These are phyloP conservation scores for Emydura subglobosa DNA, from an alignment of 2,113 vertebrate species.

Conservation along the genomic window DNA sequence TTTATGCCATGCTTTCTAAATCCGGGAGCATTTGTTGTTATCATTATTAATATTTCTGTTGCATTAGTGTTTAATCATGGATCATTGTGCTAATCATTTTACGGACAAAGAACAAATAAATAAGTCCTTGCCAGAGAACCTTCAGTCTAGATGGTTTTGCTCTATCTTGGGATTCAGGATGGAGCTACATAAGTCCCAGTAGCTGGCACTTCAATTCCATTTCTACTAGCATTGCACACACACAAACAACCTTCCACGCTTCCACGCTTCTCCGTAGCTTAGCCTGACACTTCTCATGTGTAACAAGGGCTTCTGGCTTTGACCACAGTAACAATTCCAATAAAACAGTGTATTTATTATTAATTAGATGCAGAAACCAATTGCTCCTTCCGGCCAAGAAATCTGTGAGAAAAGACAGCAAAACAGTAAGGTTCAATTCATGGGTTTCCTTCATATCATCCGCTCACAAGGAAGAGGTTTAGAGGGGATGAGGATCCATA, in stretches of 20 bases:
- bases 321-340: neutral
- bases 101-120: conserved; percentile 32
- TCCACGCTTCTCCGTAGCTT: neutral
- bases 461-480: neutral
- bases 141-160: neutral
- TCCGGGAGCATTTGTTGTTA: conserved; percentile 24
- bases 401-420: neutral
- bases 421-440: neutral
- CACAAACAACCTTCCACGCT: conserved; percentile 10
- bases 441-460: neutral
- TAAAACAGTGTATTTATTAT: neutral
- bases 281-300: neutral
- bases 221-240: neutral
- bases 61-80: neutral
- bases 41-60: neutral
- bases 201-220: neutral
- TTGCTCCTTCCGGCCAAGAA: neutral
- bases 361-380: neutral
- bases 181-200: conserved; percentile 15
- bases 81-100: conserved; percentile 14
- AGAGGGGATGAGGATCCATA: neutral
- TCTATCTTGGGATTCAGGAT: conserved; percentile 33
- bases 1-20: conserved; percentile 22
- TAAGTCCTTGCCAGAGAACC: neutral
- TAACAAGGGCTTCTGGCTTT: neutral